Conservation (phyloP, 1,140 invertebrate genomes). For the Andricus grossulariae region DNA sequence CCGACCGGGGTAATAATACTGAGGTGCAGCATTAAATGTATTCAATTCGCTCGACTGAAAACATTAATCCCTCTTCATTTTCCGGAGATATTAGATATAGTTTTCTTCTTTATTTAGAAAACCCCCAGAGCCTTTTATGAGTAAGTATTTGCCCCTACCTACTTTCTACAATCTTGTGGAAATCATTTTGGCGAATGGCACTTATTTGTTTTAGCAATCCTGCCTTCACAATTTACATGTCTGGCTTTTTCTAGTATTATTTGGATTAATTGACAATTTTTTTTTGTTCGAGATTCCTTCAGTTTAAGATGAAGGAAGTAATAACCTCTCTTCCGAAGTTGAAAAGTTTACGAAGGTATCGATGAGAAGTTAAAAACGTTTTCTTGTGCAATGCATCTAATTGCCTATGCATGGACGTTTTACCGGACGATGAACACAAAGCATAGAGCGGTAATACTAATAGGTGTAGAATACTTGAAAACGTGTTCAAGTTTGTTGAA, state of each 20-base stretch:
- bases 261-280: no score
- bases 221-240: no score
- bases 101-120: neutral
- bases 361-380: neutral
- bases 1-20: neutral
- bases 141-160: no score
- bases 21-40: conserved; percentile 2
- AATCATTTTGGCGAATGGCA: no score
- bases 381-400: conserved; percentile 58
- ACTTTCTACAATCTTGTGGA: no score
- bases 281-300: no score
- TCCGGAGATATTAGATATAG: conserved; percentile 6
- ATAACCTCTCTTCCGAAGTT: neutral
- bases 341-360: neutral
- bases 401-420: conserved; percentile 65
- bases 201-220: no score
- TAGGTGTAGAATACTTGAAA: conserved; percentile 54
- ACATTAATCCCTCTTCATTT: conserved; percentile 19
- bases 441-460: conserved; percentile 65
- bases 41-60: conserved; percentile 7
- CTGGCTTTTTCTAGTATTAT: no score
- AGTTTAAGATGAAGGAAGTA: neutral
- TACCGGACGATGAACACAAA: conserved; percentile 70
- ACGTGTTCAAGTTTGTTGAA: conserved; percentile 52
- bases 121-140: no score